Base-by-base conservation (phyloP, 2,888 invertebrate genomes). In the Pammene fasciana region DNA sequence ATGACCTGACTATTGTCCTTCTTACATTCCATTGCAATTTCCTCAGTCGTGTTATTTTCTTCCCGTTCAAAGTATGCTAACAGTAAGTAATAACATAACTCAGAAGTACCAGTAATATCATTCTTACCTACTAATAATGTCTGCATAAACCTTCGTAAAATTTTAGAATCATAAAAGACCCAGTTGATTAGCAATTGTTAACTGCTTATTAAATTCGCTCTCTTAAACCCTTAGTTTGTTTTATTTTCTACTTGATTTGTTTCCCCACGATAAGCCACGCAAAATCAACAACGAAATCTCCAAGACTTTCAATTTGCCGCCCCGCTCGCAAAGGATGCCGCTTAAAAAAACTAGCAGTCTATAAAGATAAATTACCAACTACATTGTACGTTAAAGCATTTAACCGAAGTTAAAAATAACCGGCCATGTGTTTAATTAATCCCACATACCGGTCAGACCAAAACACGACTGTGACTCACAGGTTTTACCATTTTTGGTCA, bases 401-500 rank as follows among this genome's bases (percentile, higher is more conserved):
- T 68, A 68, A 68, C 68, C 68, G 41, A 26, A 52, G 68, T 68
- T 68, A 68, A 68, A 68, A 68, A 68, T 68, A 68, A 68, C 64
- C 52, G 70, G 18, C 70, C 70, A 60, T 70, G 70, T 55, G 59
- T 70, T 65, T 65, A 70, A 70, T 70, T 70, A 65, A 65, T 56
- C 61, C n/a, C n/a, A 68, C 68, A 45, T 45, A 64, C 62, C 56
- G 68, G 56, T 57, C 68, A 65, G 64, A 59, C 68, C 68, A 68
- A 68, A 68, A 59, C 68, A 38, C 45, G 57, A 13, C 52, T 60
- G 14, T 70, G 70, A 70, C 36, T 68, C 70, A 70, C 60, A 38
- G 7, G 48, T 16, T 9, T 14, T 38, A 3, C 70, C 86, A 77
- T 85, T 74, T 87, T 79, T 84, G 87, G 87, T 78, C 82, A 87